These are phyloP conservation scores for Potorous gilbertii DNA, from an alignment of 2,797 vertebrate species.

Conservation along the genomic window DNA sequence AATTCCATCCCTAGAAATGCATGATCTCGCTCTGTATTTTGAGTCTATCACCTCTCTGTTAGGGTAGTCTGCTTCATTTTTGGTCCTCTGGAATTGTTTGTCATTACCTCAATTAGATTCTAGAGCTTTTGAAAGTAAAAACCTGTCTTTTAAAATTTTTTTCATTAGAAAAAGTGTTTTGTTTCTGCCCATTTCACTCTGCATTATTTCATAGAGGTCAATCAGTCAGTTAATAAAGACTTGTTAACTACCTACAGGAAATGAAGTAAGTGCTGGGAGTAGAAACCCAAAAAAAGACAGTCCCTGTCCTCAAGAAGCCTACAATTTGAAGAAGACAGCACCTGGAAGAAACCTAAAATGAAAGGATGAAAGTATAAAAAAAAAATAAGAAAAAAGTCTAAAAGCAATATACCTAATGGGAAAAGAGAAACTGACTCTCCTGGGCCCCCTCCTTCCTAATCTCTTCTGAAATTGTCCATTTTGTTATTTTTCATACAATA, in stretches of 20 bases:
- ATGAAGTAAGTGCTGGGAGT: not conserved
- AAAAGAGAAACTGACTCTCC: not conserved
- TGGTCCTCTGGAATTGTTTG: not conserved
- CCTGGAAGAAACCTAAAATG: no score
- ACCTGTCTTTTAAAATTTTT: not conserved
- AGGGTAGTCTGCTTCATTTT: not conserved
- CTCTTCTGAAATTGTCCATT: not conserved
- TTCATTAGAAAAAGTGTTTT: not conserved
- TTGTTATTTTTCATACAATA: not conserved
- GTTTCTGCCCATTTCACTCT: not conserved
- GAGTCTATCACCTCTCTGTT: not conserved
- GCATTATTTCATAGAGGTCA: not conserved
- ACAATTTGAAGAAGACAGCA: not conserved
- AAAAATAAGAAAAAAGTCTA: not conserved
- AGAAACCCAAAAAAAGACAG: not conserved
- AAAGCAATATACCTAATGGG: not conserved
- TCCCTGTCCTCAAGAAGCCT: not conserved
- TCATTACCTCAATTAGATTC: not conserved
- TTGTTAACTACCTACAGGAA: not conserved
- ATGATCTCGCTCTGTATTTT: not conserved
- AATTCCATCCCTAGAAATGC: not conserved
- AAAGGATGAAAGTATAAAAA: not conserved
- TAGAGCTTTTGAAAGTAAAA: not conserved
- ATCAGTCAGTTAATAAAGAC: not conserved
- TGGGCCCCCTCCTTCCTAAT: not conserved